Evolutionary conservation across 1,140 invertebrate genomes (phyloP).

Genomic region (Cydia splendana): DNA sequence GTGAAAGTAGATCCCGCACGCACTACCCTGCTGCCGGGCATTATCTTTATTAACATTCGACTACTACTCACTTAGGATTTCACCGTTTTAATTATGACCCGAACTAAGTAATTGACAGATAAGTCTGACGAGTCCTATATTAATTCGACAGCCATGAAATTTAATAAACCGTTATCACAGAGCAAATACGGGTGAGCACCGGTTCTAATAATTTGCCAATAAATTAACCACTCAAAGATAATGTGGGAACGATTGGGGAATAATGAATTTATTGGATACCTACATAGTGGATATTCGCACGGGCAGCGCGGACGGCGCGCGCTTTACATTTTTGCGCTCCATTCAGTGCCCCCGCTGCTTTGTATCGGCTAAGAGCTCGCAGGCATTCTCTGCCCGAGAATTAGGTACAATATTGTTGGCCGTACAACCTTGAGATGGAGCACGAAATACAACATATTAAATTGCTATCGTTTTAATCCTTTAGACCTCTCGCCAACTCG

Average conservation of each 20-base stretch:
- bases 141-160: constrained; percentile 61
- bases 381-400: background rate
- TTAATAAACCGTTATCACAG: constrained; percentile 71
- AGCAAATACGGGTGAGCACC: constrained; percentile 56
- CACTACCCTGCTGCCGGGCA: constrained; percentile 53
- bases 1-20: constrained; percentile 60
- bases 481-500: background rate
- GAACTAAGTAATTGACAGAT: constrained; percentile 56
- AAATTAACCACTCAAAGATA: constrained; percentile 59
- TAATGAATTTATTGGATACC: constrained; percentile 40
- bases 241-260: constrained; percentile 43
- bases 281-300: constrained; percentile 16
- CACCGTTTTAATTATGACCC: constrained; percentile 66
- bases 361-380: constrained; percentile 4
- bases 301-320: constrained; percentile 6
- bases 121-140: constrained; percentile 53
- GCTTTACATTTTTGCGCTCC: constrained; percentile 21
- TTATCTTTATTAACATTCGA: constrained; percentile 67
- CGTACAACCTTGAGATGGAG: background rate
- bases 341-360: constrained; percentile 20
- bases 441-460: background rate
- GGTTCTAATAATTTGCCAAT: constrained; percentile 57
- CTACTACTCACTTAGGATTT: constrained; percentile 51
- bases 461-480: background rate
- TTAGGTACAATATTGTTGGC: constrained; percentile 6